A percentile compares a stretch with the other conserved stretches of the same genome.
Evolutionary conservation across 2,888 invertebrate species (phyloP).

Genomic region (Meta bourneti): DNA sequence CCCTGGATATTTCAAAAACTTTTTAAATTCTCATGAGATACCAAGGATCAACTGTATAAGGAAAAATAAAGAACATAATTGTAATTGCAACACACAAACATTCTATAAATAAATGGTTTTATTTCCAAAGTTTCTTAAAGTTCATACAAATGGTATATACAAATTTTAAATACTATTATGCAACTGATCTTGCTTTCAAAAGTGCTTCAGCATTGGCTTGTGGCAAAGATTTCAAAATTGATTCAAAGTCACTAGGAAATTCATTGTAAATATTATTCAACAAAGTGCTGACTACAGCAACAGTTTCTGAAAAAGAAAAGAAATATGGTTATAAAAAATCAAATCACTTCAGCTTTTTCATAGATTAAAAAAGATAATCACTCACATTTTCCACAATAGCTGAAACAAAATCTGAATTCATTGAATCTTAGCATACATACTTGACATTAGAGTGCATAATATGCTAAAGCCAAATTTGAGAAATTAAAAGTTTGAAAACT

Average conservation of each 20-base stretch:
- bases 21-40: too few relatives aligned
- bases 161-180: conserved; percentile 26
- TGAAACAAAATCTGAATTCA: not conserved
- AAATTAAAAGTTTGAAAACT: not conserved
- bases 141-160: conserved; percentile 56
- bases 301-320: conserved; percentile 47
- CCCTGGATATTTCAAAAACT: too few relatives aligned
- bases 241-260: conserved; percentile 71
- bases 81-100: not conserved
- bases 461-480: not conserved
- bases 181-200: conserved; percentile 37
- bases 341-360: not conserved
- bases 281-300: conserved; percentile 5
- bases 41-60: not conserved
- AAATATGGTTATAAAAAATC: not conserved
- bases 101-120: conserved; percentile 50
- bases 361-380: too few relatives aligned
- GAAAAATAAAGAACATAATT: not conserved
- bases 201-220: conserved; percentile 60
- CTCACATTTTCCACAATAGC: not conserved
- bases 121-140: conserved; percentile 45
- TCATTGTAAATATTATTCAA: conserved; percentile 49
- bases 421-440: not conserved
- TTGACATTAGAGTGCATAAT: not conserved
- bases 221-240: conserved; percentile 55